phyloP scores from a whole-genome alignment of 2,797 vertebrate species.

The Schizopygopsis pylzovi region DNA sequence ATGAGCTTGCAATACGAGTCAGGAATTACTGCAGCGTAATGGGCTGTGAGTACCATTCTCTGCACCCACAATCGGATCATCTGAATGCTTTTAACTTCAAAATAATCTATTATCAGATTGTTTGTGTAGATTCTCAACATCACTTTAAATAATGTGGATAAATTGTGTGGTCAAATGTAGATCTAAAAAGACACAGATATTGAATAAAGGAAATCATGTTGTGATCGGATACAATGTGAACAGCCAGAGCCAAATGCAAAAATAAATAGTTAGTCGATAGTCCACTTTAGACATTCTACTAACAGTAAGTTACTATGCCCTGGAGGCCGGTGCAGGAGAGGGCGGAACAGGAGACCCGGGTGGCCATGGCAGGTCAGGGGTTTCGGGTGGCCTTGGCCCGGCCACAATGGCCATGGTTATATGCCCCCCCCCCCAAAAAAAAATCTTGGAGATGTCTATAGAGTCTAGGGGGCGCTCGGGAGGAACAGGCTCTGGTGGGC shows the following conservation, averaged over 20 bases:
- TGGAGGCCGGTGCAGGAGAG: no score
- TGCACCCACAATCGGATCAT: constrained; percentile 17
- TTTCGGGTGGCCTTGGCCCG: no score
- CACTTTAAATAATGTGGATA: constrained; percentile 1
- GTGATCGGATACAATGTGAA: constrained; percentile 3
- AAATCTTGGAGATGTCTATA: no score
- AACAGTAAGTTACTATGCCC: not conserved
- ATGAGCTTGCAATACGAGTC: constrained; percentile 80
- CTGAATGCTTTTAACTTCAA: constrained; percentile 18
- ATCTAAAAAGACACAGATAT: not conserved
- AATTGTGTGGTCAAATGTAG: not conserved
- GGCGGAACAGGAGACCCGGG: no score
- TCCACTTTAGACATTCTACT: no score
- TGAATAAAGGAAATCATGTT: not conserved
- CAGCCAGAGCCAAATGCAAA: not conserved
- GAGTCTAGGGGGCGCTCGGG: no score
- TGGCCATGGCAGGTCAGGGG: no score
- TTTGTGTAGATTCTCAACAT: constrained; percentile 3
- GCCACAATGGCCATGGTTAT: no score
- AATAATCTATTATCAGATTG: not conserved
- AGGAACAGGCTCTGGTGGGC: no score
- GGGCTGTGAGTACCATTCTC: constrained; percentile 36
- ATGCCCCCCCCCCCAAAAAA: no score
- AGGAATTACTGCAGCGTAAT: constrained; percentile 50
- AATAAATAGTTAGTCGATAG: not conserved